Evolutionary conservation across 2,888 invertebrate species (phyloP), one percentile per base, ranked within the genome.

Genomic region (Thera obeliscata): DNA sequence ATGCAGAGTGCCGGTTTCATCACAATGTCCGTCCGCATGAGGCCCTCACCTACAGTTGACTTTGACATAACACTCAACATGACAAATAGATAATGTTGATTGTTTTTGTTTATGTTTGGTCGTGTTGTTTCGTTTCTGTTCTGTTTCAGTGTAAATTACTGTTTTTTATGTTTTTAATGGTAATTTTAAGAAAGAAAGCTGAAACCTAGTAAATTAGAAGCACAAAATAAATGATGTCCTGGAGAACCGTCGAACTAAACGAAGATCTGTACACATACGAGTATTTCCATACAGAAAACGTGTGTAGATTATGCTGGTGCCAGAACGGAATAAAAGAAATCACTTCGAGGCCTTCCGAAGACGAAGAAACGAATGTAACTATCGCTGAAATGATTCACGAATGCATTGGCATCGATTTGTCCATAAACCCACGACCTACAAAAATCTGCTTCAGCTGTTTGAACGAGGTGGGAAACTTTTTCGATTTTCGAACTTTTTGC

Each of bases 401-500:
- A 52, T 89, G 84, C 69, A 75, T 92, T 60, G 82, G 85, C 12
- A 79, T 93, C 62, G 81, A 87, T 69, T 56, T 91, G 9, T 65
- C 74, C 4, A 71, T 74, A 6, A 74, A 77, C 22, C 75, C 67
- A 0, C 73, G 73, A n/a, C 85, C 88, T 0, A 87, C 82, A 3
- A 88, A 84, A 65, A 70, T 87, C 1, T 94, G 93, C 41, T 69
- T 76, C 0, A 78, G 76, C 22, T 94, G 93, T 70, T 83, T 69
- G 12, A 72, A 70, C 0, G 81, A 85, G 71, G 69, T 93, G 0
- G 82, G 87, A 64, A 82, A 84, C 46, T 89, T 89, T 67, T 76
- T 83, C 46, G 78, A 83, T n/a, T 94, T 87, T 38, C 90, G 86
- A 78, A 75, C 56, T n/a, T 83, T 86, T 70, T 92, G 92, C 56